A percentile compares a stretch with the other conserved stretches of the same genome.
Evolutionary conservation across 2,888 invertebrate species (phyloP).

Genomic region (Epinotia ramella): DNA sequence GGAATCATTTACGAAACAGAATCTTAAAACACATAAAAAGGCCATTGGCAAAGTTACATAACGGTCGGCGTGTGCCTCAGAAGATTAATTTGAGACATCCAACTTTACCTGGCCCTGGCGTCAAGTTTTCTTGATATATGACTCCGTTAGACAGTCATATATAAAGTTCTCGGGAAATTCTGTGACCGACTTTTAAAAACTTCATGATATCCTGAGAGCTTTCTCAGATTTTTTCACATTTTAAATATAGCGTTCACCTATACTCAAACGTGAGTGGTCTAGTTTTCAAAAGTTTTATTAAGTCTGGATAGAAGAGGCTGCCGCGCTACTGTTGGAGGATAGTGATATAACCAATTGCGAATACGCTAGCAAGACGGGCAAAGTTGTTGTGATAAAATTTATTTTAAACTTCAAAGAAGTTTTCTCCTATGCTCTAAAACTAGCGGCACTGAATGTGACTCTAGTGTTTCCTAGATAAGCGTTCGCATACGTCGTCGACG

Average conservation of each 20-base stretch:
- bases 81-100: constrained; percentile 59
- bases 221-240: neutral
- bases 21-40: constrained; percentile 51
- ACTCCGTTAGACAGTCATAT: constrained; percentile 49
- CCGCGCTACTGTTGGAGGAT: neutral
- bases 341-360: neutral
- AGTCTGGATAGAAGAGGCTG: neutral
- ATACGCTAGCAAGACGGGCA: neutral
- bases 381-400: neutral
- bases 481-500: no score
- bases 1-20: constrained; percentile 1
- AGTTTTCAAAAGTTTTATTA: neutral
- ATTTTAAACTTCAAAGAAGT: neutral
- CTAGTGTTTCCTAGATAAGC: no score
- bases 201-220: neutral
- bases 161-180: constrained; percentile 35
- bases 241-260: neutral
- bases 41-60: constrained; percentile 55
- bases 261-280: neutral
- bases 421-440: neutral
- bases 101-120: constrained; percentile 58
- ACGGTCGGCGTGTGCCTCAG: constrained; percentile 52
- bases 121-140: constrained; percentile 58
- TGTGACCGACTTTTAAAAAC: constrained; percentile 6
- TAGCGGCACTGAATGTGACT: neutral